Base-by-base conservation (phyloP, 1,140 invertebrate genomes). In the Halyomorpha halys region DNA sequence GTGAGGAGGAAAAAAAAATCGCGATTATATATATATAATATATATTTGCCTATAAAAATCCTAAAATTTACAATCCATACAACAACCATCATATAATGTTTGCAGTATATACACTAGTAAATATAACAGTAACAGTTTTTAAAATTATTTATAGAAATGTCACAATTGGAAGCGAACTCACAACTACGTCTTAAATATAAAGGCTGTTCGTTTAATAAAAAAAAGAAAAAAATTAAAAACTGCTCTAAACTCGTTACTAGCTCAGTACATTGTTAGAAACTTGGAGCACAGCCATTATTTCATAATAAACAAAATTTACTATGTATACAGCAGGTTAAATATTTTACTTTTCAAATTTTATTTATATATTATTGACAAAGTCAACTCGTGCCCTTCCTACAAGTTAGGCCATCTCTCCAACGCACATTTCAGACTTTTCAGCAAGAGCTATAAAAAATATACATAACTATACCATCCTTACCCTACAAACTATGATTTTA, bases 221-320 rank as follows among this genome's bases (percentile, higher is more conserved):
- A 23, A n/a, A n/a, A n/a, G n/a, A n/a, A n/a, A 2, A 56, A 56
- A 56, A 23, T 21, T 56, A 56, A 56, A 25, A 56, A 56, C 23
- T 25, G 53, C 53, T 25, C 53, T 56, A 56, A 56, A 56, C 18
- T 56, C 21, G 15, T 23, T 56, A 56, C 53, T 56, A 56, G 53
- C 53, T 56, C 53, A 56, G 53, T 56, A 56, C 53, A 23, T 56
- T 56, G 53, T 56, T 56, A 56, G 53, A 56, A 56, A 56, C 53
- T 56, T 56, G 53, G 53, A 56, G 53, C 53, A 56, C 53, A 56
- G 53, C 53, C 53, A 56, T 56, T 56, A 56, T 56, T 56, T 25
- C 53, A 56, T 56, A 56, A 11, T 56, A 56, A 56, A 56, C 53
- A 56, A 56, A 56, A 56, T 56, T 15, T 56, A 23, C 53, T 56